Evolutionary conservation across 2,888 invertebrate species (phyloP).

Genomic region (Liopterus haemorrhoidalis): DNA sequence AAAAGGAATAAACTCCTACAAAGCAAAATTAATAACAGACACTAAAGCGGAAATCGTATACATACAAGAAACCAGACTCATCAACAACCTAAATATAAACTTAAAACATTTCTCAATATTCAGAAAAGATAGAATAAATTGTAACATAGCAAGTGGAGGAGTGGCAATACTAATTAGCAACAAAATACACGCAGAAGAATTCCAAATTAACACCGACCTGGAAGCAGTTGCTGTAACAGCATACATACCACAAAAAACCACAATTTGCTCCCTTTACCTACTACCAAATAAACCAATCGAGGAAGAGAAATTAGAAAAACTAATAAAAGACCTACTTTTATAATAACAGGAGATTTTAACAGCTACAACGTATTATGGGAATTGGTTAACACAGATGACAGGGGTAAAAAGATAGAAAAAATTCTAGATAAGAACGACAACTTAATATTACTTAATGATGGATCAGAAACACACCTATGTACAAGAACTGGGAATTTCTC

Average conservation of each 20-base stretch:
- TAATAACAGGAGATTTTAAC: constrained; percentile 28
- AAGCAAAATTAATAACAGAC: constrained; percentile 3
- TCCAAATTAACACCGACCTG: constrained; percentile 19
- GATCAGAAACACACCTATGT: too few species aligned
- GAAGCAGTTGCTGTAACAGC: constrained; percentile 27
- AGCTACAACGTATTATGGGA: constrained; percentile 16
- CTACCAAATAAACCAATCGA: constrained; percentile 7
- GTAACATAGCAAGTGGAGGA: constrained; percentile 25
- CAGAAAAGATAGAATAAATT: constrained; percentile 4
- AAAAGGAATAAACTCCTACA: neutral
- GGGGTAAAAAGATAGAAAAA: constrained; percentile 25
- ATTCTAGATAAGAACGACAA: constrained; percentile 19
- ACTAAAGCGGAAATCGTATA: constrained; percentile 5
- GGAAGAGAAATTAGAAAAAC: constrained; percentile 9
- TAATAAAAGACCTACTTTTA: constrained; percentile 25
- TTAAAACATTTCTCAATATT: neutral
- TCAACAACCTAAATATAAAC: neutral
- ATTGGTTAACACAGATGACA: constrained; percentile 19
- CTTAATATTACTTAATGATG: too few species aligned
- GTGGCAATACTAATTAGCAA: constrained; percentile 25
- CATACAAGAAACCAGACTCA: constrained; percentile 6
- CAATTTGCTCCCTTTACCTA: constrained; percentile 27
- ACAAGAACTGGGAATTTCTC: too few species aligned
- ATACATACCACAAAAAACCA: constrained; percentile 11
- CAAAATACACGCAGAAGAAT: constrained; percentile 17